Evolutionary conservation across 2,888 invertebrate species (phyloP).

Genomic region (Thymelicus sylvestris): DNA sequence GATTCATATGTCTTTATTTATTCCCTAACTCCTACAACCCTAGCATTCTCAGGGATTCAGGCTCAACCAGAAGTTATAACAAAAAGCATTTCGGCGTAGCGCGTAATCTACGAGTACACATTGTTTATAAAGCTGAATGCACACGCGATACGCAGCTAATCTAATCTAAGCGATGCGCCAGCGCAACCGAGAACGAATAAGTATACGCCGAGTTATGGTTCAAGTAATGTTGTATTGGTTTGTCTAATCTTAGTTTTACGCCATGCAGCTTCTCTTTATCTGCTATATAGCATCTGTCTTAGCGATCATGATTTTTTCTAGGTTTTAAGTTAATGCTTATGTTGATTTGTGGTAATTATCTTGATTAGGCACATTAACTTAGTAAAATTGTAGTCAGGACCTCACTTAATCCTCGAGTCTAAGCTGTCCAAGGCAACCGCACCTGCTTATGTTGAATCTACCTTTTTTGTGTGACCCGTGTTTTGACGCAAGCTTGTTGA

Average conservation of each 20-base stretch:
- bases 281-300: background rate
- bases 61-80: conserved; percentile 12
- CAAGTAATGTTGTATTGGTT: conserved; percentile 9
- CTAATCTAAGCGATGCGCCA: conserved; percentile 23
- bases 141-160: conserved; percentile 42
- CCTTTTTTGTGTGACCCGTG: no score
- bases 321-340: no score
- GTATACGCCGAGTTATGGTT: conserved; percentile 22
- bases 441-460: no score
- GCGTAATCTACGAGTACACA: conserved; percentile 44
- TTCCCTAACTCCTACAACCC: background rate
- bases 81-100: conserved; percentile 48
- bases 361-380: no score
- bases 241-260: conserved; percentile 4
- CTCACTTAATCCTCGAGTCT: no score
- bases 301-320: no score
- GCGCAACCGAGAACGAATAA: conserved; percentile 22
- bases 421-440: no score
- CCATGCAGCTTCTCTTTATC: background rate
- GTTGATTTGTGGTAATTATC: no score
- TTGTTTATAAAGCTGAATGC: conserved; percentile 29
- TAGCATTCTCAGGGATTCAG: background rate
- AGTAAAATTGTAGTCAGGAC: no score
- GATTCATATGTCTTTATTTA: background rate
- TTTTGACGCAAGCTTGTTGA: no score